These are phyloP conservation scores for Bufotes viridis DNA, from an alignment of 2,797 vertebrate species.

Conservation along the genomic window DNA sequence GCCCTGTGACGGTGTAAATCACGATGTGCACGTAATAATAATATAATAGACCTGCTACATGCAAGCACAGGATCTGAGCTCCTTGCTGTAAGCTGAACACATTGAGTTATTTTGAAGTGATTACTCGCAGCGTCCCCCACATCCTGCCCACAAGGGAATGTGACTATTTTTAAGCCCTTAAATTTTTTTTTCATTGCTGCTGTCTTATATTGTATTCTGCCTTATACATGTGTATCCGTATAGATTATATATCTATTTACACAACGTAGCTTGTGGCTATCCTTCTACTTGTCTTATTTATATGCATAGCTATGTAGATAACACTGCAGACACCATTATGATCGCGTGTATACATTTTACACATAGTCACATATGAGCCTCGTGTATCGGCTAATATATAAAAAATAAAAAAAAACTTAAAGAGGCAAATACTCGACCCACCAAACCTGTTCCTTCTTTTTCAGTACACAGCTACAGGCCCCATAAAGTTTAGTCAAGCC, in stretches of 20 bases:
- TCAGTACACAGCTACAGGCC: slow-evolving; percentile 5
- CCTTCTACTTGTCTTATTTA: no score
- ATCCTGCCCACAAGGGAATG: slow-evolving; percentile 47
- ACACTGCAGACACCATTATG: no score
- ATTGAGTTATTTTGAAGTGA: not conserved
- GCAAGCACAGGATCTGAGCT: not conserved
- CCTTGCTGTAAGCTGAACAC: not conserved
- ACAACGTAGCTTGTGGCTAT: no score
- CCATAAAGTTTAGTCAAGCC: slow-evolving; percentile 43
- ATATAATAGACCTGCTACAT: slow-evolving; percentile 5
- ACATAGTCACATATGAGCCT: not conserved
- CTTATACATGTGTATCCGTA: no score
- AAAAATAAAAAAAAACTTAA: no score
- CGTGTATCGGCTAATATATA: not conserved
- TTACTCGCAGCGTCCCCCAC: slow-evolving; percentile 11
- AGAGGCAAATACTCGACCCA: not conserved
- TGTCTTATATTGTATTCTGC: not conserved
- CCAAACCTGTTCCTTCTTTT: not conserved
- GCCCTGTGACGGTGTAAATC: not conserved
- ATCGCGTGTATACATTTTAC: no score
- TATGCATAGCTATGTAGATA: no score
- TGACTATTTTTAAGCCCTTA: slow-evolving; percentile 40
- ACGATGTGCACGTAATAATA: not conserved
- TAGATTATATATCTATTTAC: no score
- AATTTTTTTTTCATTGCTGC: slow-evolving; percentile 28